A percentile compares a stretch with the other conserved stretches of the same genome.
phyloP scores from a whole-genome alignment of 2,797 vertebrate species.

The Sebastiscus tertius region DNA sequence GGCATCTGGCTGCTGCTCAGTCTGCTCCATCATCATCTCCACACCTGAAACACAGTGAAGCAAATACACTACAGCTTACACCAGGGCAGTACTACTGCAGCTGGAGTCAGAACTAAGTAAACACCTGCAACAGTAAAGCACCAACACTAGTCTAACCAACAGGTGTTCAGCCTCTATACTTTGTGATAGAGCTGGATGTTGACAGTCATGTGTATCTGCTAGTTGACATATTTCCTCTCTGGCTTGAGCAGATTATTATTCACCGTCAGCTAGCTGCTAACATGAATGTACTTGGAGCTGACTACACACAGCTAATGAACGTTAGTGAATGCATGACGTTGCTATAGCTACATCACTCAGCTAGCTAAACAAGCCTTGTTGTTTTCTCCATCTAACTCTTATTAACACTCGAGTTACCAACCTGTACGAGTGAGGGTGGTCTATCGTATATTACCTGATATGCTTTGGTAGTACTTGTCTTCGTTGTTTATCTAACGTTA shows the following conservation, averaged over 20 bases:
- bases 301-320: background rate
- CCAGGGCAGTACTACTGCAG: accelerated
- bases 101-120: background rate
- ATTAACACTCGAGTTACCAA: background rate
- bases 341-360: background rate
- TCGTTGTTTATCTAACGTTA: background rate
- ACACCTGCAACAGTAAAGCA: background rate
- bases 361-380: background rate
- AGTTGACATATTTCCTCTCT: background rate
- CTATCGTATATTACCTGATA: slow-evolving; percentile 8
- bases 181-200: accelerated
- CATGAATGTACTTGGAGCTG: background rate
- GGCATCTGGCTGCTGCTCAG: slow-evolving; percentile 43
- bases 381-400: background rate
- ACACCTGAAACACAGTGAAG: slow-evolving; percentile 10
- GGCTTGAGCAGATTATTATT: background rate
- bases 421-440: accelerated
- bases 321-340: too few relatives aligned
- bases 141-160: background rate
- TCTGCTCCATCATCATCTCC: slow-evolving; percentile 67
- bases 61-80: background rate
- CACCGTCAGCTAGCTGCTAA: background rate
- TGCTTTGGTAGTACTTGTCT: background rate
- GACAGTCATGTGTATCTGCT: background rate
- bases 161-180: background rate